A percentile compares a stretch with the other conserved stretches of the same genome.
Evolutionary conservation across 2,888 invertebrate species (phyloP).

Genomic region (Ormia ochracea): DNA sequence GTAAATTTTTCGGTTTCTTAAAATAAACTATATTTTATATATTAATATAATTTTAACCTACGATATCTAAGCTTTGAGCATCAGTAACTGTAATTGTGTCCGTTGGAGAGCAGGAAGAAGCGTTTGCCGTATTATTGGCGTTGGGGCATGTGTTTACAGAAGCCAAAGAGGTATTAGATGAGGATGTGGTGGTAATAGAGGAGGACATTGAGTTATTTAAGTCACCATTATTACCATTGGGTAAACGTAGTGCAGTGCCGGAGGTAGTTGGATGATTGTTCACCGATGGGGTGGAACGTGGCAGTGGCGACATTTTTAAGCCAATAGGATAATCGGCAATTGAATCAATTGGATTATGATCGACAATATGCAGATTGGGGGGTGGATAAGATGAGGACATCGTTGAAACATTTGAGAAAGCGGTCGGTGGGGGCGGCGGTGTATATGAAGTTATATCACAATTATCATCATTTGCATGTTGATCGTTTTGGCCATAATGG

Average conservation of each 20-base stretch:
- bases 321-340: constrained; percentile 54
- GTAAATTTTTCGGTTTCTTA: constrained; percentile 29
- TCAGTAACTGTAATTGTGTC: constrained; percentile 71
- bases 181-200: constrained; percentile 25
- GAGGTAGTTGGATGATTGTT: neutral
- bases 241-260: neutral
- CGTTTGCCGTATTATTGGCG: constrained; percentile 38
- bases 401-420: constrained; percentile 42
- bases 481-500: constrained; percentile 68
- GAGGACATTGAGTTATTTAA: constrained; percentile 33
- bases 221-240: constrained; percentile 43
- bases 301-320: constrained; percentile 24
- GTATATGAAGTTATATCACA: constrained; percentile 65
- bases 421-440: constrained; percentile 58
- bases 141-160: neutral
- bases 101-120: constrained; percentile 55
- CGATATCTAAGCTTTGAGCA: constrained; percentile 77
- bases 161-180: constrained; percentile 1
- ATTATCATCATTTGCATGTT: constrained; percentile 63
- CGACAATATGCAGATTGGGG: constrained; percentile 47
- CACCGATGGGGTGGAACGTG: constrained; percentile 4
- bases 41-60: constrained; percentile 71
- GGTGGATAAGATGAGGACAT: constrained; percentile 27
- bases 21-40: constrained; percentile 44
- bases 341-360: constrained; percentile 56